Evolutionary conservation across 2,113 vertebrate species (phyloP).

Genomic region (Gulo gulo): DNA sequence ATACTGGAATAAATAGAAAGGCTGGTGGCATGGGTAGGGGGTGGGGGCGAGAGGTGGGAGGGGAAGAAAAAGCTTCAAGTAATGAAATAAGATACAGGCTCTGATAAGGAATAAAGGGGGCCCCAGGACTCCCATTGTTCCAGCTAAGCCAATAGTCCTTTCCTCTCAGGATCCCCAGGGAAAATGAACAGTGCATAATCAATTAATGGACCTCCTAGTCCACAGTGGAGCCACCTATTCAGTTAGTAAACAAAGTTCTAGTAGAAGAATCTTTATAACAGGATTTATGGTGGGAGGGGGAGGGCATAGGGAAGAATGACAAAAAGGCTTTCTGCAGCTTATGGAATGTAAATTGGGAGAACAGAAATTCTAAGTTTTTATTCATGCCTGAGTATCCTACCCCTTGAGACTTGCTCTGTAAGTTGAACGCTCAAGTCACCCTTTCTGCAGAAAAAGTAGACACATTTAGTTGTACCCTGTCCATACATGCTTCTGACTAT

Average conservation of each 20-base stretch:
- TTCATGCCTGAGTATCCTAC: neutral
- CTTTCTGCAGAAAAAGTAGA: neutral
- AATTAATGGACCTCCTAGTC: neutral
- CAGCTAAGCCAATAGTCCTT: neutral
- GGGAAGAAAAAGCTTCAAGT: neutral
- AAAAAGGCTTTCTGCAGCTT: neutral
- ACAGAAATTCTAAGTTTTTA: neutral
- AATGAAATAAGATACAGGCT: neutral
- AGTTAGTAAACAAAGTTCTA: neutral
- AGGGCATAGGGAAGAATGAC: neutral
- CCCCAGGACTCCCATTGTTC: neutral
- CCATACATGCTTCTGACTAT: neutral
- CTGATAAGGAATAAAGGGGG: neutral
- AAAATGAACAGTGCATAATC: neutral
- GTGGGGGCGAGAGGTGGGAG: accelerated
- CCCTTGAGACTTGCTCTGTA: neutral
- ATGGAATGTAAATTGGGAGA: neutral
- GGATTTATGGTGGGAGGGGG: neutral
- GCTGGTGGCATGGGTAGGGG: neutral
- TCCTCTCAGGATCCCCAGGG: neutral
- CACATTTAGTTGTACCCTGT: neutral
- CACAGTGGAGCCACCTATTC: neutral
- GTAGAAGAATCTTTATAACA: neutral
- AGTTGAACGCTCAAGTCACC: neutral
- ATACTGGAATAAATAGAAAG: neutral